phyloP scores from a whole-genome alignment of 2,797 vertebrate species.

The Eutrigla gurnardus region DNA sequence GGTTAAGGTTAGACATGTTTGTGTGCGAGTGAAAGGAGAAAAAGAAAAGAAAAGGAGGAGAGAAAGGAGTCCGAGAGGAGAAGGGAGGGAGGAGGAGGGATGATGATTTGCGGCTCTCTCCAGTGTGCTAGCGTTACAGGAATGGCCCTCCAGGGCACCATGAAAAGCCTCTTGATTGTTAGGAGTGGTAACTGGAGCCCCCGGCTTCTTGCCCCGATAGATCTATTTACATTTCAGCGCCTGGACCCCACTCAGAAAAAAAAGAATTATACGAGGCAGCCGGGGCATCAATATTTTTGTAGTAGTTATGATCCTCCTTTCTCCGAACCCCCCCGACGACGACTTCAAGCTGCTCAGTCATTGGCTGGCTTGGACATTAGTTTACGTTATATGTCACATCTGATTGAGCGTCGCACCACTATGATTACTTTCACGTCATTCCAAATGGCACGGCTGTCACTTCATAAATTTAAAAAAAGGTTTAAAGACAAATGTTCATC shows the following conservation, averaged over 20 bases:
- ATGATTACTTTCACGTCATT: constrained; percentile 49
- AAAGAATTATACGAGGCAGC: constrained; percentile 64
- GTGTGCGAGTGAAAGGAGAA: constrained; percentile 1
- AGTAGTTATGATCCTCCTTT: constrained; percentile 64
- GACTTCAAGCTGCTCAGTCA: constrained; percentile 58
- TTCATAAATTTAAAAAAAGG: constrained; percentile 41
- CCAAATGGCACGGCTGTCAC: constrained; percentile 38
- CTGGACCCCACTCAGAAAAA: constrained; percentile 71
- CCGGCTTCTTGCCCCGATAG: constrained; percentile 78
- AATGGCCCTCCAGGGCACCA: constrained; percentile 86
- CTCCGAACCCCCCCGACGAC: constrained; percentile 25
- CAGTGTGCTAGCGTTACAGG: constrained; percentile 83
- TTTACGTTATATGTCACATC: neutral
- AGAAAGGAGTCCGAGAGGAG: constrained; percentile 46
- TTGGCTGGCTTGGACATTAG: constrained; percentile 16
- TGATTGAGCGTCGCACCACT: constrained; percentile 39
- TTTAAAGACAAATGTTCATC: constrained; percentile 41
- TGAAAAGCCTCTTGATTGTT: constrained; percentile 87
- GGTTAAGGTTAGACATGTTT: neutral
- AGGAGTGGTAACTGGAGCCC: constrained; percentile 84
- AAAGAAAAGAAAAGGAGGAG: neutral
- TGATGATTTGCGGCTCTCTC: constrained; percentile 85
- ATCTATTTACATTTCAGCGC: constrained; percentile 88
- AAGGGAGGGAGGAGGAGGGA: constrained; percentile 49
- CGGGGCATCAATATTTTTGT: constrained; percentile 78